Conservation (phyloP, 2,888 invertebrate genomes). For the Melikaiella ostensackeni region DNA sequence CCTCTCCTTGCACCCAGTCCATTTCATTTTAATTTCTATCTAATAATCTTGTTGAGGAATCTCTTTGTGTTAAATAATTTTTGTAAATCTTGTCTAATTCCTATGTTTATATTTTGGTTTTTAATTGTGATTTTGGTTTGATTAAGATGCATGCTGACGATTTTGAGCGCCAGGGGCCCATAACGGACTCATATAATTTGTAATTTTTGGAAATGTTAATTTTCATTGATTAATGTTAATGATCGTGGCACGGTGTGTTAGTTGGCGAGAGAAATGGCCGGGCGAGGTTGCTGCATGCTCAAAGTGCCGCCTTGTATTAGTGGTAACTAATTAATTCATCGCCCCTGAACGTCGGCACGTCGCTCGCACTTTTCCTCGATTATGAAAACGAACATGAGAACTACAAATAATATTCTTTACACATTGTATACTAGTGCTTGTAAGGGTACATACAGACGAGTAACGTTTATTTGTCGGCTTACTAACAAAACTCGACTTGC, state of each 20-base stretch:
- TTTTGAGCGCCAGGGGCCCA: conserved; percentile 45
- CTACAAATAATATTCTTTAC: conserved; percentile 37
- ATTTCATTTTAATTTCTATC: neutral
- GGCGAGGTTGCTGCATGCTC: conserved; percentile 75
- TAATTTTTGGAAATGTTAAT: conserved; percentile 66
- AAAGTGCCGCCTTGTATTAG: conserved; percentile 74
- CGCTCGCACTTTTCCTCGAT: conserved; percentile 62
- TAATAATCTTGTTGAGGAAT: conserved; percentile 14
- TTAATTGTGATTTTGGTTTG: conserved; percentile 26
- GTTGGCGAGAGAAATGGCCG: conserved; percentile 73
- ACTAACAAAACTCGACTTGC: conserved; percentile 50
- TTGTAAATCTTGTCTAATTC: neutral
- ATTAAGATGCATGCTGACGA: conserved; percentile 18
- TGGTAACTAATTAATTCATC: conserved; percentile 75
- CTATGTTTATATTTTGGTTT: conserved; percentile 4
- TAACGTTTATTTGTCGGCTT: conserved; percentile 56
- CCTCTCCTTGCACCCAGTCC: neutral
- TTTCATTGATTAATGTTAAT: conserved; percentile 75
- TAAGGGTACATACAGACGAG: conserved; percentile 55
- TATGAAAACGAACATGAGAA: conserved; percentile 37
- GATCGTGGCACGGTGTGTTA: conserved; percentile 77
- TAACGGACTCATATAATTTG: conserved; percentile 53
- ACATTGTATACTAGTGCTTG: conserved; percentile 49
- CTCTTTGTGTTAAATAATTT: conserved; percentile 12
- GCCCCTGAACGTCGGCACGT: conserved; percentile 58